Evolutionary conservation across 2,888 invertebrate genomes (phyloP), one percentile per base, ranked within the genome.

Genomic region (Drosophila borborema): DNA sequence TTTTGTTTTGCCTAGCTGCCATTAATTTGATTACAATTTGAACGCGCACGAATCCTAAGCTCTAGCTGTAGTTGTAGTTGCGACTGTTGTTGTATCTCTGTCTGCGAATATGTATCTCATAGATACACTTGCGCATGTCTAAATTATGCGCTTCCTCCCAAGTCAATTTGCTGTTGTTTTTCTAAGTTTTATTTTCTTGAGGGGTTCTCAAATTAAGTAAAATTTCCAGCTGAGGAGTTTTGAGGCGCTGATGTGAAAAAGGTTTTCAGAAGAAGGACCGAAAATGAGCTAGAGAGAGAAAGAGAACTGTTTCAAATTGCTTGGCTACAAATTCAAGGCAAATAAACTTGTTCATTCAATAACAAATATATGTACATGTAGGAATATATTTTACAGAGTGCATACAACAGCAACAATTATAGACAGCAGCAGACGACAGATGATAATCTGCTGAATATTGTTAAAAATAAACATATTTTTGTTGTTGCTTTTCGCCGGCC

Each of bases 391-490:
- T 59, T 45, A 64, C 55, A 58, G 74, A 75, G 65, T 80, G 78
- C 76, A 75, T 58, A 48, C 9, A 63, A 48, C 43, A 69, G 63
- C 41, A 61, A 54, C 41, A 60, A 65, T 46, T 41, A 56, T 46
- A 55, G 60, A 38, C 41, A 48, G 46, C 68, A 63, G 41, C 81
- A 77, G 76, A 80, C 83, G 74, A 86, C 86, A 86, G 72, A 82
- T 88, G 88, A 82, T 88, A 82, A 84, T 86, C 84, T 71, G 76
- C 70, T 82, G 65, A 87, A 83, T 81, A 68, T 76, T 77, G 74
- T 75, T 85, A 85, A 86, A 85, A 85, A 85, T 85, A 85, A 88
- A 82, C 80, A 86, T 70, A 62, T 74, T 72, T n/a, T n/a, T 40
- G 31, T 41, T 55, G 18, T 28, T 41, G 5, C 4, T 41, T 41